Base-by-base conservation (phyloP, 2,888 invertebrate species). In the Meliscaeva auricollis region DNA sequence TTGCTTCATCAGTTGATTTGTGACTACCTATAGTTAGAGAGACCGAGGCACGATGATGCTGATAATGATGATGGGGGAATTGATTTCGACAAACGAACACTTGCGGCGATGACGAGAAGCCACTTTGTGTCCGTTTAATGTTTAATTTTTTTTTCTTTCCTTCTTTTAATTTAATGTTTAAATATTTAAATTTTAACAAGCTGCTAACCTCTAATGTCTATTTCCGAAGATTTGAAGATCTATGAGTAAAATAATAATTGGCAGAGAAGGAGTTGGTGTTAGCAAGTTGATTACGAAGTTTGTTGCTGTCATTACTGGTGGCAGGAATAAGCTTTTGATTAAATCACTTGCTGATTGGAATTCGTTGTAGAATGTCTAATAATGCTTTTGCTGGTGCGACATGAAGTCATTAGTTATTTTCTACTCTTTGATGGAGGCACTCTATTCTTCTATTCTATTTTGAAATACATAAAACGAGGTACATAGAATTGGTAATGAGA, bases 361-460 rank as follows among this genome's bases (percentile, higher is more conserved):
- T 66, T 77, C 52, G 15, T 32, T 50, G 46, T 22, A 56, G 69
- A 75, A 64, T 74, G 68, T 73, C 15, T 77, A 73, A 70, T 68
- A 58, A 38, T 22, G 35, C 22, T 41, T 50, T 52, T 52, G 52
- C 26, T 30, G 15, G 9, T 38, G 64, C 48, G 73, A 62, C 74
- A 83, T 76, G 78, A 74, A 78, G 83, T 83, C 83, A 78, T 83
- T 83, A 46, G 64, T 70, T 79, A 74, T 73, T 54, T 74, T 77
- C 52, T 60, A 72, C 13, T 77, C 81, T 77, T 72, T 44, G 60
- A 32, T 11, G 38, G 54, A 15, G 66, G n/a, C 15, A 30, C 38
- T 73, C 22, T 0, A 3, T 7, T 20, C 58, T 38, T 50, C 41
- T 1, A 20, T 35, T 20, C 30, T 26, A 26, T 38, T 38, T 38